A percentile compares a stretch with the other conserved stretches of the same genome.
Evolutionary conservation across 2,113 vertebrate species (phyloP).

Genomic region (Calidris pygmaea): DNA sequence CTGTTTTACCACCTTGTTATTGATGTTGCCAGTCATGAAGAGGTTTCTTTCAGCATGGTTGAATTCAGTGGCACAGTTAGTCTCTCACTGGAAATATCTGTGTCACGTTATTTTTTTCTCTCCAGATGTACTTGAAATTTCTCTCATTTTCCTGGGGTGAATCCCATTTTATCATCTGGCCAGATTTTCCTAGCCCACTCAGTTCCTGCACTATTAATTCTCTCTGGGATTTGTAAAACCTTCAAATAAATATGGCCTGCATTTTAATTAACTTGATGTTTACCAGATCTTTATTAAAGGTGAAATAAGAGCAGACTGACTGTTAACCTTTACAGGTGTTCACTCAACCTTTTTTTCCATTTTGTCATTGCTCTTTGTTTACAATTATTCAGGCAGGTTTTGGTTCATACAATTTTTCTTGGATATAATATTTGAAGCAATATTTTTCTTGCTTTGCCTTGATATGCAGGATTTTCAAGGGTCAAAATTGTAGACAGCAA

Average conservation of each 20-base stretch:
- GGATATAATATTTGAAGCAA: not conserved
- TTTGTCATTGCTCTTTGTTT: not conserved
- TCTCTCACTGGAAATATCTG: slow-evolving; percentile 30
- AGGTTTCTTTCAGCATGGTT: slow-evolving; percentile 22
- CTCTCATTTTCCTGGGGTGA: not conserved
- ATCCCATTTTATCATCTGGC: not conserved
- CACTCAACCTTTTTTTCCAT: not conserved
- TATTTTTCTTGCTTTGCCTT: not conserved
- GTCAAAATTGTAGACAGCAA: not conserved
- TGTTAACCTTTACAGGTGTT: not conserved
- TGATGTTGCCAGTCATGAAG: slow-evolving; percentile 25
- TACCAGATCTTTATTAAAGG: slow-evolving; percentile 20
- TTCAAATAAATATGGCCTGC: not conserved
- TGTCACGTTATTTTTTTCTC: slow-evolving; percentile 4
- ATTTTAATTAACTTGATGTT: slow-evolving; percentile 26
- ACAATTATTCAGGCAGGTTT: not conserved
- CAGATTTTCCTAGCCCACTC: not conserved
- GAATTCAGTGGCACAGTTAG: slow-evolving; percentile 24
- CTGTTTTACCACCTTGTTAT: slow-evolving; percentile 49
- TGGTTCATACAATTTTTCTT: not conserved
- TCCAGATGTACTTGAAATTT: not conserved
- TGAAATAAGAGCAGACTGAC: not conserved
- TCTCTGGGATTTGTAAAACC: not conserved
- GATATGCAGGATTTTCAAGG: not conserved
- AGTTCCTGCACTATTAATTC: not conserved